Base-by-base conservation (phyloP, 2,888 invertebrate species). In the Bimastos eiseni region DNA sequence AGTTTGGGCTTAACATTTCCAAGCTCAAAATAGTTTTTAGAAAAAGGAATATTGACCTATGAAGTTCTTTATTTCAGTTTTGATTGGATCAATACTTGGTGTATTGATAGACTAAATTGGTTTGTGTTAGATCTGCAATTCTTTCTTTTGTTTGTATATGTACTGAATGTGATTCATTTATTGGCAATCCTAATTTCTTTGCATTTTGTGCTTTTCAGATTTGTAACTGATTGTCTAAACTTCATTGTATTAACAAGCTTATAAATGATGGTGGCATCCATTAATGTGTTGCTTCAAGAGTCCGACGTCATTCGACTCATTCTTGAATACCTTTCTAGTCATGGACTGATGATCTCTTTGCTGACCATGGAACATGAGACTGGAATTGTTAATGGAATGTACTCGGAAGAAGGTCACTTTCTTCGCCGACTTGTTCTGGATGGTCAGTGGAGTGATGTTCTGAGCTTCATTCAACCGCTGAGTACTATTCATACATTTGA, bases 361-460 rank as follows among this genome's bases (percentile, higher is more conserved):
- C 37, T 86, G 86, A 86, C 86, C 24, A 36, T 86, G 37, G 86
- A 86, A 33, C 34, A 33, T 34, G 86, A 86, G 36, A 86, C 21
- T 86, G 86, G 86, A 37, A 86, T 86, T 36, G 86, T 24, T 86
- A 86, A 86, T 34, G 86, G 86, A 36, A 86, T 11, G 24, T 86
- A 86, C 17, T 86, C 86, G 30, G 86, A 86, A n/a, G 86, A 86
- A 86, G 86, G 86, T 86, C 86, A 86, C 37, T 86, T 86, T 86
- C 36, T 86, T 86, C 86, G 86, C 24, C 86, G 37, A 37, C 86
- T 86, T 19, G n/a, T 86, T 37, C 37, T 86, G 86, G 86, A 86
- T 86, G 86, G 86, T 37, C 86, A 86, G 37, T 86, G 86, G 86
- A 36, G 37, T 36, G 86, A 86, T 17, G 86, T 86, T 86, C 36